These are phyloP conservation scores for Pluvianellus socialis DNA, from an alignment of 2,113 vertebrate genomes.

Conservation along the genomic window DNA sequence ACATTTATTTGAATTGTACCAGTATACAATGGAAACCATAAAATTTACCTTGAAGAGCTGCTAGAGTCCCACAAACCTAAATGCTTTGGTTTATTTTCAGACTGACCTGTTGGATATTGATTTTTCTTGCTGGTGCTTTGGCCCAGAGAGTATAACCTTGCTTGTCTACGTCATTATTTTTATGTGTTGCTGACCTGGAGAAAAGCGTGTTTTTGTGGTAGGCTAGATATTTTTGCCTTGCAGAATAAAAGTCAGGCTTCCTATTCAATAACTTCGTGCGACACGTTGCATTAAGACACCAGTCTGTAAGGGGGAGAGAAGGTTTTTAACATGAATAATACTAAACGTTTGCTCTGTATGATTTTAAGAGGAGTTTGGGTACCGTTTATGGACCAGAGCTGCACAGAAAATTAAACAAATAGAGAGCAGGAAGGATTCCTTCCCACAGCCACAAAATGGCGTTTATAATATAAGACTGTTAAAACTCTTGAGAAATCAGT, in stretches of 20 bases:
- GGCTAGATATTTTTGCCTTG: background rate
- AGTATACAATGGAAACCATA: background rate
- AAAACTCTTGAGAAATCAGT: background rate
- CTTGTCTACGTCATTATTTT: background rate
- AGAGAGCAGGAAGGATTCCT: background rate
- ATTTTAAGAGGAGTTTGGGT: background rate
- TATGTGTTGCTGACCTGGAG: background rate
- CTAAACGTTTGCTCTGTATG: background rate
- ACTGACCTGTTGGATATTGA: background rate
- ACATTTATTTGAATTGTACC: background rate
- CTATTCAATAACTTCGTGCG: fast-evolving
- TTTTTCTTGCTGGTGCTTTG: background rate
- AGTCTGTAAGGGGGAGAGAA: background rate
- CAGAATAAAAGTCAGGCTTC: background rate
- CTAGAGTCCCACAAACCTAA: background rate
- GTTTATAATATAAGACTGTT: background rate
- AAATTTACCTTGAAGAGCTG: background rate
- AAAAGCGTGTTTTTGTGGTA: background rate
- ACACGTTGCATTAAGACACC: fast-evolving
- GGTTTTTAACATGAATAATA: background rate
- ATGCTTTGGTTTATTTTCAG: background rate
- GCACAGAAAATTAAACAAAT: background rate
- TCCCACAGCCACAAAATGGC: background rate
- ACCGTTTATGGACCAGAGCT: background rate
- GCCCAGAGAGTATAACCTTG: background rate